phyloP scores from a whole-genome alignment of 2,797 vertebrate genomes.

The Pseudocheirus occidentalis region DNA sequence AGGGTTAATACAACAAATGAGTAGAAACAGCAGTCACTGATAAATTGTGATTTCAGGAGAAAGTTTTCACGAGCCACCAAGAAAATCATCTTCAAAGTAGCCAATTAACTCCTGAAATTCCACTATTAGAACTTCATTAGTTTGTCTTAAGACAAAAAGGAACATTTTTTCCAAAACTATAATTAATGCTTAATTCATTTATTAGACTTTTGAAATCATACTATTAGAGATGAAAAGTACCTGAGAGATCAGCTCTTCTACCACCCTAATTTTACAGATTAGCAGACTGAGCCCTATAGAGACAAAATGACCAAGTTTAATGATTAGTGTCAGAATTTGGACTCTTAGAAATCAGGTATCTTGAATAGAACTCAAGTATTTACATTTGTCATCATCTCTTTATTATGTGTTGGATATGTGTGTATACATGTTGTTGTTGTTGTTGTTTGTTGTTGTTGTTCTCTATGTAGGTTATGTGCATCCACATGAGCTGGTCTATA shows the following conservation, averaged over 20 bases:
- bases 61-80: background rate
- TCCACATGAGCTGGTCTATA: background rate
- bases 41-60: background rate
- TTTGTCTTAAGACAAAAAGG: background rate
- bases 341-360: background rate
- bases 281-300: conserved; percentile 68
- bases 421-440: too few species aligned
- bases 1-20: background rate
- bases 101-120: background rate
- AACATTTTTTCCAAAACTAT: background rate
- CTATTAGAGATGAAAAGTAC: background rate
- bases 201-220: background rate
- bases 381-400: background rate
- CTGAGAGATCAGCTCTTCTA: background rate
- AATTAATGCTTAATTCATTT: background rate
- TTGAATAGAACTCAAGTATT: background rate
- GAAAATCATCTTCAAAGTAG: background rate
- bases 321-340: conserved; percentile 46
- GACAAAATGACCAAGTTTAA: conserved; percentile 49
- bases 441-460: background rate
- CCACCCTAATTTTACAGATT: conserved; percentile 67
- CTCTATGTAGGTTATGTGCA: background rate
- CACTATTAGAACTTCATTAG: background rate
- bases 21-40: background rate
- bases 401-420: background rate